A percentile compares a stretch with the other conserved stretches of the same genome.
Conservation (phyloP, 1,140 invertebrate genomes). For the Macrostomum lignano region DNA sequence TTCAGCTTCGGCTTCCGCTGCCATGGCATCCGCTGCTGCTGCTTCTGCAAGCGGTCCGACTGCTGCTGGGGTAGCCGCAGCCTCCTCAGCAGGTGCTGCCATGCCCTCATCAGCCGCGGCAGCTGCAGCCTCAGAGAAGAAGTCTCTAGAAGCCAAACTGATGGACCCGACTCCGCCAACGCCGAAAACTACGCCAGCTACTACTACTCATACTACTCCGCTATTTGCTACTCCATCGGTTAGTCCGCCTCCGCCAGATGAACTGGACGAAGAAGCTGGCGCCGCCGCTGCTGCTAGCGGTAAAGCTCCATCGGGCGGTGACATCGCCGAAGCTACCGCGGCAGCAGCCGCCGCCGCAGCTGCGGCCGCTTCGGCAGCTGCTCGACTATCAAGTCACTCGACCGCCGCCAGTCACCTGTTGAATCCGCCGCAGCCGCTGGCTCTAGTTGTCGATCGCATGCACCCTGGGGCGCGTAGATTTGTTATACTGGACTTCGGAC, state of each 20-base stretch:
- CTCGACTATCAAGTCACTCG: not conserved
- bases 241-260: not conserved
- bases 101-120: no score
- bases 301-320: no score
- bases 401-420: not conserved
- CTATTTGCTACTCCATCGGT: not conserved
- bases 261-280: not conserved
- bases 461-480: conserved; percentile 38
- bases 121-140: no score
- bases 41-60: no score
- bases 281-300: not conserved
- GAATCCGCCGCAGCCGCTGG: not conserved
- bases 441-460: conserved; percentile 1
- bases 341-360: not conserved
- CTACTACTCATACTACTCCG: not conserved
- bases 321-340: not conserved
- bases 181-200: conserved; percentile 14
- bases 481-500: conserved; percentile 62
- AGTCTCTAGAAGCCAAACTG: no score
- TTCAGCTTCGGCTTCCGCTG: no score
- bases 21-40: no score
- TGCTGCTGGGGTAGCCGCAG: no score
- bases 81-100: no score
- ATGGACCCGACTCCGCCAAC: conserved; percentile 13
- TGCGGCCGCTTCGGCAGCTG: not conserved